Base-by-base conservation (phyloP, 2,888 invertebrate species). In the Bibio marci region DNA sequence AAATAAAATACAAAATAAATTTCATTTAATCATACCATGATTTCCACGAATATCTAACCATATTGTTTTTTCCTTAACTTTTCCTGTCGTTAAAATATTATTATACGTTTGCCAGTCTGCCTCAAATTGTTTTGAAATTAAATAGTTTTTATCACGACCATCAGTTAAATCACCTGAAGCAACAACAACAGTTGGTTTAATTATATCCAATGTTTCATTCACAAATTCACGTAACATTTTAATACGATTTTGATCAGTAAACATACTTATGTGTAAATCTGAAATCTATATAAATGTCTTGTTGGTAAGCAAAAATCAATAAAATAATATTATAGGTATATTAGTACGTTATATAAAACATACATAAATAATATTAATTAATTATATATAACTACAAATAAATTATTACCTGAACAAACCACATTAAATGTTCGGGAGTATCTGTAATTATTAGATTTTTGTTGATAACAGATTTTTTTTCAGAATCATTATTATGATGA, bases 1-100 rank as follows among this genome's bases (percentile, higher is more conserved):
- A 8, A 6, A 22, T 22, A 8, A 6, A 6, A 6, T 22, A 44
- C 28, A 27, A 25, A 28, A 14, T 33, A 38, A 15, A 42, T 37
- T 12, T 41, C 35, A 37, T 30, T 28, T 32, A 31, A 35, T 31
- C 7, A 32, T 30, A 41, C 43, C 88, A 70, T 90, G 90, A 68
- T 90, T 90, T 58, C 91, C 91, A 59, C 90, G 67, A 45, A 88
- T 79, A 63, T 91, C 91, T 43, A 91, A 63, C 88, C 90, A 91
- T 25, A 72, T 62, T 3, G 85, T 83, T 52, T 71, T 73, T 31
- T 76, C 65, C 37, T 65, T 64, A 18, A 85, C 70, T 48, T 71
- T 69, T 32, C 74, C 71, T 46, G 78, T 73, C 35, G 71, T 64
- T 26, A 90, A 64, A 44, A 80, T 68, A 50, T 73, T 67, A 48